Percentiles rank a stretch among this genome's conserved stretches.
These are phyloP conservation scores for Watsonalla binaria DNA, from an alignment of 2,888 invertebrate species.

Conservation along the genomic window DNA sequence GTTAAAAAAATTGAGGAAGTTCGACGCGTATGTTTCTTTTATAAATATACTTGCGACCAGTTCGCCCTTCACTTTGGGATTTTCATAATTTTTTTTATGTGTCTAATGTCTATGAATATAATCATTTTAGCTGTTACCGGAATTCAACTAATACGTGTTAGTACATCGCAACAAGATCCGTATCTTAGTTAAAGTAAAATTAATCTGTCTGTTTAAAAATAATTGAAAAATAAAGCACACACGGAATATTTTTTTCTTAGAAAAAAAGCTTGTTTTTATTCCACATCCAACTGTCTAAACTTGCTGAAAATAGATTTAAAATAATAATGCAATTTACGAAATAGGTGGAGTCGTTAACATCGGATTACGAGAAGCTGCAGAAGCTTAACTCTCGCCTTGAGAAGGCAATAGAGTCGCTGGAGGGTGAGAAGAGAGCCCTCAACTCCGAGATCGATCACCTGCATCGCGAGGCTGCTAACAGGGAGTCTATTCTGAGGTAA, in stretches of 20 bases:
- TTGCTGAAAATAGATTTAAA: background rate
- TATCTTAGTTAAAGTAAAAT: too few species aligned
- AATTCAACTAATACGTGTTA: too few species aligned
- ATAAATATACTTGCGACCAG: too few species aligned
- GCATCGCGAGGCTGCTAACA: slow-evolving; percentile 85
- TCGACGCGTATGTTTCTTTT: too few species aligned
- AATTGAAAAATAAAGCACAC: too few species aligned
- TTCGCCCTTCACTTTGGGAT: too few species aligned
- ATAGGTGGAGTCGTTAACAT: slow-evolving; percentile 84
- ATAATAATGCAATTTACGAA: slow-evolving; percentile 22
- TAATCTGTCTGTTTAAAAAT: too few species aligned
- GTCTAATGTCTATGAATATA: too few species aligned
- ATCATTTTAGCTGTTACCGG: too few species aligned
- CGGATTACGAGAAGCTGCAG: slow-evolving; percentile 89
- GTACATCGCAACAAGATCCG: too few species aligned
- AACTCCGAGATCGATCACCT: slow-evolving; percentile 87
- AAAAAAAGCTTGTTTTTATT: background rate
- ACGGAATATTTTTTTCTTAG: background rate
- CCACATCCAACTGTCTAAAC: background rate
- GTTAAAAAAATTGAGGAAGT: too few species aligned
- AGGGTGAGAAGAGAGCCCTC: slow-evolving; percentile 86
- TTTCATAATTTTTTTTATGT: too few species aligned
- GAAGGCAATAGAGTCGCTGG: slow-evolving; percentile 85
- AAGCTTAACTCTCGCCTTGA: slow-evolving; percentile 85
- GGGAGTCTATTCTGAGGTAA: slow-evolving; percentile 82